Percentiles rank a stretch among this genome's conserved stretches.
Conservation (phyloP, 1,140 invertebrate species). For the Nomia melanderi region DNA sequence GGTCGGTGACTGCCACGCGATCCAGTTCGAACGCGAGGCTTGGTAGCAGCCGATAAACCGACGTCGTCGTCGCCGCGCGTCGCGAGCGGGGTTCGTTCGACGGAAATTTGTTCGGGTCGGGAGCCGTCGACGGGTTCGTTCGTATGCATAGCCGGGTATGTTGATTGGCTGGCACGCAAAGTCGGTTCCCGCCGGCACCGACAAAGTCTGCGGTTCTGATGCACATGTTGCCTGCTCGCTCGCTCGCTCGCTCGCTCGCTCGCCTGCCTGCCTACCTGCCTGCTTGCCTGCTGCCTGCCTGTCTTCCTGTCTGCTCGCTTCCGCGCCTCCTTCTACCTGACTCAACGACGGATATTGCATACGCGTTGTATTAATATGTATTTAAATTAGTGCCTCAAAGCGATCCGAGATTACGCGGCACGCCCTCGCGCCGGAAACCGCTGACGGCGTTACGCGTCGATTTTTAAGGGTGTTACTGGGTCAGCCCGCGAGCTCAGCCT, state of each 20-base stretch:
- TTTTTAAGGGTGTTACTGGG: neutral
- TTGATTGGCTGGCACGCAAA: conserved; percentile 63
- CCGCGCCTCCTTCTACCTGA: conserved; percentile 12
- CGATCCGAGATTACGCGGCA: conserved; percentile 68
- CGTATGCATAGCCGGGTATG: conserved; percentile 60
- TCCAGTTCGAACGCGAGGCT: conserved; percentile 4
- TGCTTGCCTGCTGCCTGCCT: neutral
- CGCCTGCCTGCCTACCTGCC: neutral
- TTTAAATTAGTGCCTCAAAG: conserved; percentile 77
- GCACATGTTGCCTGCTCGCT: neutral
- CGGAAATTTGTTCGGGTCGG: conserved; percentile 51
- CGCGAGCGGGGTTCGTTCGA: conserved; percentile 22
- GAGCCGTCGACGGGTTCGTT: conserved; percentile 53
- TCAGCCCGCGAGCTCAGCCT: neutral
- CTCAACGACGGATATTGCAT: conserved; percentile 62
- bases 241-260: neutral
- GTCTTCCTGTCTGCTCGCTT: neutral
- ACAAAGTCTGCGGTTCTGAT: conserved; percentile 45
- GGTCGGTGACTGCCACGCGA: conserved; percentile 9
- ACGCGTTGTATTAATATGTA: conserved; percentile 77
- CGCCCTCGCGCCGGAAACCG: conserved; percentile 49
- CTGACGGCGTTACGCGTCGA: neutral
- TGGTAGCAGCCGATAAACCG: conserved; percentile 34
- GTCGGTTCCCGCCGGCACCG: conserved; percentile 23
- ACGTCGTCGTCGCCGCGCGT: conserved; percentile 33